Percentiles rank a stretch among this genome's conserved stretches.
Evolutionary conservation across 1,140 invertebrate genomes (phyloP).

Genomic region (Drosophila trapezifrons): DNA sequence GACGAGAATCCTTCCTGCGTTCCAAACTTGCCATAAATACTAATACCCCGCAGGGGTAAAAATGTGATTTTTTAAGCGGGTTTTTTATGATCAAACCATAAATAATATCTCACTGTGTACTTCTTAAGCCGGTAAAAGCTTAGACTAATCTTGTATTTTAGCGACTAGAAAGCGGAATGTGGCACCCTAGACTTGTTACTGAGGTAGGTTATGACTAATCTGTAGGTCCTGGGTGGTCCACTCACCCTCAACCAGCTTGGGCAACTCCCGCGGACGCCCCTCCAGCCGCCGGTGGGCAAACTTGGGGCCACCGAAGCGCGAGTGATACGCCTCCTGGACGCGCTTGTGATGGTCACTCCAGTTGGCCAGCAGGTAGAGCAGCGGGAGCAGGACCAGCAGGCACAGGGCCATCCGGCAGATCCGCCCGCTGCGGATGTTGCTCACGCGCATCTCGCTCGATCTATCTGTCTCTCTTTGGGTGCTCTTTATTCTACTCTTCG

Average conservation of each 20-base stretch:
- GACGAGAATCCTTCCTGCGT: too few species aligned
- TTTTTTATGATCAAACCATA: neutral
- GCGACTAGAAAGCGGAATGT: neutral
- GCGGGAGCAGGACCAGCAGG: slow-evolving; percentile 74
- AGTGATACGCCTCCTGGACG: slow-evolving; percentile 72
- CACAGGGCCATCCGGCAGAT: slow-evolving; percentile 79
- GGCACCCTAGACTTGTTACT: too few species aligned
- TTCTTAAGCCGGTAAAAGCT: neutral
- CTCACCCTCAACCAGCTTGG: slow-evolving; percentile 79
- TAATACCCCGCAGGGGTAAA: too few species aligned
- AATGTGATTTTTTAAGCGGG: neutral
- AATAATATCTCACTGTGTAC: neutral
- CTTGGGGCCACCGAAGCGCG: slow-evolving; percentile 65
- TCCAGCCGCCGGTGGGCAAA: slow-evolving; percentile 71
- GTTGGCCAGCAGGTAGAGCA: slow-evolving; percentile 84
- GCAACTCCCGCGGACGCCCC: slow-evolving; percentile 70
- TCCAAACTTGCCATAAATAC: too few species aligned
- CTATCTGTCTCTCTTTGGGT: neutral
- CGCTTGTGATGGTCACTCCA: slow-evolving; percentile 82
- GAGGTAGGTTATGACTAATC: neutral
- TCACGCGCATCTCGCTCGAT: slow-evolving; percentile 73
- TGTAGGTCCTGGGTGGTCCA: neutral
- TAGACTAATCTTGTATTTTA: neutral
- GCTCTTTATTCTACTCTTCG: neutral
- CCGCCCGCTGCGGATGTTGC: slow-evolving; percentile 83